A percentile compares a stretch with the other conserved stretches of the same genome.
Conservation (phyloP, 2,888 invertebrate species). For the Epirrita christyi region DNA sequence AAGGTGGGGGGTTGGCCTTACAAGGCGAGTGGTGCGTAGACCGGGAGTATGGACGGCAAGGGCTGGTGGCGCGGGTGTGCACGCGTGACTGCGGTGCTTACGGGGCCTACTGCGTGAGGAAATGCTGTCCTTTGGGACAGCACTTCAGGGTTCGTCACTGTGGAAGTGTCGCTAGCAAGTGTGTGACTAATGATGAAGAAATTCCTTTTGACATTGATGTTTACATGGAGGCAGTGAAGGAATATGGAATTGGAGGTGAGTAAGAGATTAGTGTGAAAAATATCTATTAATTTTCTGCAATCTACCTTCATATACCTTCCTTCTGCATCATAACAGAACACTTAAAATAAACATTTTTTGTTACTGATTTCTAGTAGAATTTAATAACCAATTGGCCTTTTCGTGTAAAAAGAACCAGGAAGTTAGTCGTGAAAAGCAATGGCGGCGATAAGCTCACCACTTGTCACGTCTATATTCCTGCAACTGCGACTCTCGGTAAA, state of each 20-base stretch:
- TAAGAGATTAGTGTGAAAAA: not conserved
- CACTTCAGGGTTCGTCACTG: constrained; percentile 68
- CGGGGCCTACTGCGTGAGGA: constrained; percentile 74
- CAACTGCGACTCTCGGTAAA: too few species aligned
- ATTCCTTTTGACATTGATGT: constrained; percentile 60
- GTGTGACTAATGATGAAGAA: constrained; percentile 57
- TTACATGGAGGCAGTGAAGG: constrained; percentile 59
- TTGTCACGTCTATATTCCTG: too few species aligned
- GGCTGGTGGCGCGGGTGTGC: constrained; percentile 67
- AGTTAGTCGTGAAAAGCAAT: too few species aligned
- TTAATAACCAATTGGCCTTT: too few species aligned
- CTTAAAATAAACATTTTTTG: too few species aligned
- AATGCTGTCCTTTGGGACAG: constrained; percentile 83
- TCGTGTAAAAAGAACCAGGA: too few species aligned
- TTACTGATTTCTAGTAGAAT: too few species aligned
- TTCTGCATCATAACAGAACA: too few species aligned
- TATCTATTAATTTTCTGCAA: too few species aligned
- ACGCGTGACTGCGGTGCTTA: constrained; percentile 58
- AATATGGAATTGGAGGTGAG: constrained; percentile 52
- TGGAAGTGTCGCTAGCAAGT: constrained; percentile 58
- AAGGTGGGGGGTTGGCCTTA: constrained; percentile 41
- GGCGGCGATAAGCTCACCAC: too few species aligned
- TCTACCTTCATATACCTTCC: too few species aligned
- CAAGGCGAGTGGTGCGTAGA: constrained; percentile 78
- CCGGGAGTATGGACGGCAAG: constrained; percentile 46